A percentile compares a stretch with the other conserved stretches of the same genome.
These are phyloP conservation scores for Watsonalla binaria DNA, from an alignment of 2,888 invertebrate species.

Conservation along the genomic window DNA sequence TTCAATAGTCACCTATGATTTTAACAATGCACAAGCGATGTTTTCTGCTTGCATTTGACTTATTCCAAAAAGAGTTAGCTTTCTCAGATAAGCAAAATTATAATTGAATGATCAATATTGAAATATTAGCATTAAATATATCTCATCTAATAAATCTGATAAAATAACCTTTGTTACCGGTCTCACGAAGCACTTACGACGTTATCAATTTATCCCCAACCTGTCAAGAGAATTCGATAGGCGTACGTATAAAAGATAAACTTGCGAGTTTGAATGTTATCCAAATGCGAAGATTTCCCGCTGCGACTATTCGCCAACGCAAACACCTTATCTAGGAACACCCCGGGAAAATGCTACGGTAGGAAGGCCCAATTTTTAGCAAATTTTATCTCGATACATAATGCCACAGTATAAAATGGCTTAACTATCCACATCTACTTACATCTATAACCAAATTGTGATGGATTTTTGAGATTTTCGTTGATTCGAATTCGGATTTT, in stretches of 20 bases:
- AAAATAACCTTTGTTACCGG: not conserved
- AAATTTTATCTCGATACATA: conserved; percentile 41
- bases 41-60: too few species aligned
- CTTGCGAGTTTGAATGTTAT: conserved; percentile 35
- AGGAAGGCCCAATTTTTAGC: conserved; percentile 34
- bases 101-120: too few species aligned
- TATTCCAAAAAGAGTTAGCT: too few species aligned
- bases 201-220: conserved; percentile 10
- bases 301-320: conserved; percentile 27
- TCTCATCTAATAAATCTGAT: not conserved
- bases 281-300: conserved; percentile 43
- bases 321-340: conserved; percentile 45
- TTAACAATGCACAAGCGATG: too few species aligned
- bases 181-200: not conserved
- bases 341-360: conserved; percentile 25
- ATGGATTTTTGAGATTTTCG: too few species aligned
- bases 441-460: too few species aligned
- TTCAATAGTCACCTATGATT: too few species aligned
- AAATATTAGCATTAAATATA: too few species aligned
- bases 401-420: conserved; percentile 42
- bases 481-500: too few species aligned
- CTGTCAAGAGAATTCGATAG: conserved; percentile 17
- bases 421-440: too few species aligned
- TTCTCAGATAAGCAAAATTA: too few species aligned
- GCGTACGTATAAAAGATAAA: conserved; percentile 22